phyloP scores from a whole-genome alignment of 2,888 invertebrate genomes.

The Drosophila cognata region DNA sequence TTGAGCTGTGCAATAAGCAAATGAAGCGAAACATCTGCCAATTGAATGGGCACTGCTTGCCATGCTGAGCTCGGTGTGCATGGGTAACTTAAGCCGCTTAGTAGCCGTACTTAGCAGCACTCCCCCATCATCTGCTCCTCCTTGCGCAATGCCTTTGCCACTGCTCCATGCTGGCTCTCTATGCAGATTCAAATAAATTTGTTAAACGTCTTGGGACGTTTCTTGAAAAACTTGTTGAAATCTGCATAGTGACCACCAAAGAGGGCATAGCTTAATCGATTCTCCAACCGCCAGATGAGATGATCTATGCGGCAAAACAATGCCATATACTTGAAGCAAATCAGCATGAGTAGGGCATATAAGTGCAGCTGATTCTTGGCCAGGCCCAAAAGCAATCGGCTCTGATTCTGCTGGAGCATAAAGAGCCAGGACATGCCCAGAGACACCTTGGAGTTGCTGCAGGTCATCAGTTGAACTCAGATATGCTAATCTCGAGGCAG shows the following conservation, averaged over 20 bases:
- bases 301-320: conserved; percentile 55
- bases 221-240: conserved; percentile 48
- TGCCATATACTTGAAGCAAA: conserved; percentile 43
- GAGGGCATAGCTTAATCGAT: conserved; percentile 52
- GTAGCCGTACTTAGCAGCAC: not conserved
- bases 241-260: conserved; percentile 66
- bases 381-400: conserved; percentile 33
- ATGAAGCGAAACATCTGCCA: conserved; percentile 62
- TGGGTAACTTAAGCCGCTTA: conserved; percentile 59
- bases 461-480: conserved; percentile 13
- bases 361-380: conserved; percentile 36
- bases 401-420: conserved; percentile 40
- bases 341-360: conserved; percentile 44
- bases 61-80: conserved; percentile 25
- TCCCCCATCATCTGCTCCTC: not conserved
- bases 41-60: conserved; percentile 24
- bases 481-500: conserved; percentile 3
- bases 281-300: conserved; percentile 54
- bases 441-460: conserved; percentile 67
- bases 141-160: conserved; percentile 17
- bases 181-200: conserved; percentile 54
- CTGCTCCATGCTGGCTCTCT: conserved; percentile 6
- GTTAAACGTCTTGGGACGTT: conserved; percentile 28
- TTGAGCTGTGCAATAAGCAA: conserved; percentile 28
- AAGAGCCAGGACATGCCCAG: conserved; percentile 49